A percentile compares a stretch with the other conserved stretches of the same genome.
phyloP scores from a whole-genome alignment of 2,888 invertebrate genomes.

The Portevinia maculata region DNA sequence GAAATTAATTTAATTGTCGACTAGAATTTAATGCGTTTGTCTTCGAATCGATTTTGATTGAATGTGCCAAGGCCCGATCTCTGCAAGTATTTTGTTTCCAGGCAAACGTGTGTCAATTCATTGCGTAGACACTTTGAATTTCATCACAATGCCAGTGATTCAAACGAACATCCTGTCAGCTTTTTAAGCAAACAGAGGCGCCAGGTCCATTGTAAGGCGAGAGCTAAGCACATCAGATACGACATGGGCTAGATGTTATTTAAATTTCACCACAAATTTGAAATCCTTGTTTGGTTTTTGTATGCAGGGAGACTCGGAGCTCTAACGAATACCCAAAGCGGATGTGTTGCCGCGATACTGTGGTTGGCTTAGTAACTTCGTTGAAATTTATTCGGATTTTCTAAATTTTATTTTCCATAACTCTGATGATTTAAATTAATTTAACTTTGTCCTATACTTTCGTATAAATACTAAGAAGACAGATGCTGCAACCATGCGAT shows the following conservation, averaged over 20 bases:
- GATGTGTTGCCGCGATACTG: too few relatives aligned
- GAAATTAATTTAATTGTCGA: constrained; percentile 60
- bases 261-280: too few relatives aligned
- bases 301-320: too few relatives aligned
- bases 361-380: constrained; percentile 34
- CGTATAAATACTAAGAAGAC: too few relatives aligned
- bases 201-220: not conserved
- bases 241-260: not conserved
- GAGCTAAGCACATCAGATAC: constrained; percentile 29
- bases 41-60: constrained; percentile 55
- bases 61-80: constrained; percentile 22
- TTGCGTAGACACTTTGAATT: not conserved
- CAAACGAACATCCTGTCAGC: not conserved
- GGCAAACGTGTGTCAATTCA: not conserved
- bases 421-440: constrained; percentile 42
- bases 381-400: constrained; percentile 51
- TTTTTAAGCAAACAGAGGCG: constrained; percentile 4
- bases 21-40: constrained; percentile 50
- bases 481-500: too few relatives aligned
- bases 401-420: constrained; percentile 41
- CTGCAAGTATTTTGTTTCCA: not conserved
- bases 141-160: not conserved
- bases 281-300: too few relatives aligned
- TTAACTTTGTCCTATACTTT: too few relatives aligned
- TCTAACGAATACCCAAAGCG: too few relatives aligned